Percentiles rank a stretch among this genome's conserved stretches.
phyloP scores from a whole-genome alignment of 2,113 vertebrate species.

The Sphyrna mokarran region DNA sequence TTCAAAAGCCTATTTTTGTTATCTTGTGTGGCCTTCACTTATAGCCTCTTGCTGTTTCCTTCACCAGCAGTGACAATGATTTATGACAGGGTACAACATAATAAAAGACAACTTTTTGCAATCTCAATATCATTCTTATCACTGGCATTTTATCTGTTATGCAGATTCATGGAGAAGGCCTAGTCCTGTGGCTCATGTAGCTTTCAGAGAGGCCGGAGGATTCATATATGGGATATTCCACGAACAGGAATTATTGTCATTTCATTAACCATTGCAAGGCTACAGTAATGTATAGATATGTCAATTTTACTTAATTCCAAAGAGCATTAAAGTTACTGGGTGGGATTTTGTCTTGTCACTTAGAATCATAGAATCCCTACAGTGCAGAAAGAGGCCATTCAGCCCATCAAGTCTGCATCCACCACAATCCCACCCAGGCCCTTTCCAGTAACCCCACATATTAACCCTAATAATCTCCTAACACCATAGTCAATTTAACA shows the following conservation, averaged over 20 bases:
- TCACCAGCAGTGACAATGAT: slow-evolving; percentile 40
- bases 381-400: too few species aligned
- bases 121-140: slow-evolving; percentile 49
- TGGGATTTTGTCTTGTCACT: not conserved
- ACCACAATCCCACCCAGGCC: too few species aligned
- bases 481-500: too few species aligned
- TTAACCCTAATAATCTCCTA: too few species aligned
- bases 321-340: not conserved
- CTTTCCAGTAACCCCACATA: too few species aligned
- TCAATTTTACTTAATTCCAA: not conserved
- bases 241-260: not conserved
- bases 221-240: not conserved
- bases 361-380: too few species aligned
- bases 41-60: slow-evolving; percentile 39
- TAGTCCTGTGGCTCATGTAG: slow-evolving; percentile 41
- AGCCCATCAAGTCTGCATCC: too few species aligned
- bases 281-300: not conserved
- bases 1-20: not conserved
- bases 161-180: slow-evolving; percentile 47
- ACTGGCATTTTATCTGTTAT: slow-evolving; percentile 44
- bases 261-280: slow-evolving; percentile 3
- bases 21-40: slow-evolving; percentile 38
- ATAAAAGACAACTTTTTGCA: slow-evolving; percentile 45
- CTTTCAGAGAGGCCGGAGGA: not conserved
- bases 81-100: not conserved